Base-by-base conservation (phyloP, 2,797 vertebrate species). In the Parotocinclus haroldoi region DNA sequence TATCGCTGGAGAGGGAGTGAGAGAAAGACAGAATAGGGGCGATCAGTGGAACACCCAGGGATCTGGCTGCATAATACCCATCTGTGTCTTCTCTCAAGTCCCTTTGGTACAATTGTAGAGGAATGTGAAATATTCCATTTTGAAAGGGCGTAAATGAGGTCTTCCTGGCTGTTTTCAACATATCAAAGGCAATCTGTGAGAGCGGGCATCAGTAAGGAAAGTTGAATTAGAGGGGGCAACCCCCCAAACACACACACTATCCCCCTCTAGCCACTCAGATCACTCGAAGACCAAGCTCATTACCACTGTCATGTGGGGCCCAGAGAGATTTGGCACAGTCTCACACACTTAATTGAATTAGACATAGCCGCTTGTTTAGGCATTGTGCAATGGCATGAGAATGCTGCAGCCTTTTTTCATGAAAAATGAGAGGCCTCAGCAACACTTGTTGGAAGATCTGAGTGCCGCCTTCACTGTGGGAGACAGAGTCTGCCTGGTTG, bases 331-430 rank as follows among this genome's bases (percentile, higher is more conserved):
- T 91, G 90, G 89, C 90, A 91, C 85, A 86, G 85, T 68, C 80
- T 84, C 84, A 81, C 82, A 84, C 83, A 86, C 88, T 87, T 91
- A 91, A 91, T 91, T 91, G 86, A 91, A 92, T 92, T 91, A 91
- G 89, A 90, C 88, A 91, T 91, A 89, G 87, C 87, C 85, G 84
- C 86, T 90, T 91, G 88, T 92, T 90, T 87, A 84, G 86, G 80
- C 83, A 85, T 89, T 91, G 89, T 89, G 81, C 1, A 68, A 76
- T 85, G 84, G 87, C 89, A 89, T 91, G 89, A 91, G 88, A 90
- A 91, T 89, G 86, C 83, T 74, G 76, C 82, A 57, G 80, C 86
- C 69, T 67, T 78, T 79, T 76, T 76, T 65, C 75, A 79, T 75
- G 76, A 78, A 83, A 83, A 85, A 73, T 72, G 69, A 82, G 74